Base-by-base conservation (phyloP, 2,797 vertebrate genomes). In the Glossophaga mutica region DNA sequence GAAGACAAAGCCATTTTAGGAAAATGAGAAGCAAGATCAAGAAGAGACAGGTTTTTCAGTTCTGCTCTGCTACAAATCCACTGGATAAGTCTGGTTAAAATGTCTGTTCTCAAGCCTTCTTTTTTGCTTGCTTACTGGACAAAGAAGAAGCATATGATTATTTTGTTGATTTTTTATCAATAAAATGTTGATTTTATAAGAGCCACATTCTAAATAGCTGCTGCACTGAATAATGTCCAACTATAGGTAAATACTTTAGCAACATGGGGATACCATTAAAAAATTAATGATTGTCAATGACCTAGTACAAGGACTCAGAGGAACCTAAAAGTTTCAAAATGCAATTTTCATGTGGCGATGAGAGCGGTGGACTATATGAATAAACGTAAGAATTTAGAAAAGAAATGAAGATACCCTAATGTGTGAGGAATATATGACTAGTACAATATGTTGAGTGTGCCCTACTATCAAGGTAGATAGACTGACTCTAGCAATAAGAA, bases 311-410 rank as follows among this genome's bases (percentile, higher is more conserved):
- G 29, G 18, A 83, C 46, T 55, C 67, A 95, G 46, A 84, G 44
- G 73, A 95, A 92, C 5, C 34, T 73, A 44, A 52, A 74, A 55
- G 29, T 93, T 97, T 88, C 46, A 78, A 92, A 95, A 87, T 70
- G 52, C 8, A 96, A 85, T 96, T 89, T 94, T 91, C 67, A 95
- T 74, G 18, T 88, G 16, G 24, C 6, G 4, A 10, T 62, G 5
- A 39, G 57, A 6, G n/a, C 1, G 68, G 26, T n/a, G 19, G 10
- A 71, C 15, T 84, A 78, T 65, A 42, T 79, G 32, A 92, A 55
- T 89, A 79, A 88, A 86, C 9, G 32, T 42, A 92, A 87, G 90
- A 91, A 83, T 34, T 81, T 39, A 87, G 71, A 93, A 68, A 11
- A 84, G 52, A 94, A 89, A n/a, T 68, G 44, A 95, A 85, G 62